These are phyloP conservation scores for Zaprionus obscuricornis DNA, from an alignment of 2,888 invertebrate species.

Conservation along the genomic window DNA sequence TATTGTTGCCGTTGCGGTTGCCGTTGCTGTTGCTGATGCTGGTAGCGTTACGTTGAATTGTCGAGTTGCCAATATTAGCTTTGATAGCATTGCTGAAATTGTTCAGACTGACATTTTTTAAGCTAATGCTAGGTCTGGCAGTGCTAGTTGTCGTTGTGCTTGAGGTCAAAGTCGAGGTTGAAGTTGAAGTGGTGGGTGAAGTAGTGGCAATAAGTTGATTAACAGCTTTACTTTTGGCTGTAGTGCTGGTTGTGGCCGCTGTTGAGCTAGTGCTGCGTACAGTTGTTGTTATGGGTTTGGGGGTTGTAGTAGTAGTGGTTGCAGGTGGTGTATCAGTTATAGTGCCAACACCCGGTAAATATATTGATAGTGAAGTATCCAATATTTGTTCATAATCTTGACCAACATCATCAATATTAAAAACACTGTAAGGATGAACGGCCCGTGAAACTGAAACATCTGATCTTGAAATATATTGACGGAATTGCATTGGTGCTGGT, in stretches of 20 bases:
- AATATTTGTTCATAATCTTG: constrained; percentile 42
- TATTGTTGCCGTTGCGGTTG: too few relatives aligned
- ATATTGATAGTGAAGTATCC: constrained; percentile 51
- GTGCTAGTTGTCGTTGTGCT: too few relatives aligned
- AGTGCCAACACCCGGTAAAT: constrained; percentile 52
- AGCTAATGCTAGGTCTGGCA: too few relatives aligned
- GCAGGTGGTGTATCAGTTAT: constrained; percentile 46
- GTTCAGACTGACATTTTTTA: too few relatives aligned
- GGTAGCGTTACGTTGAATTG: too few relatives aligned
- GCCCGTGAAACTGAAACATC: constrained; percentile 50
- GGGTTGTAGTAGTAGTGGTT: constrained; percentile 17
- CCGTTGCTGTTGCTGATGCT: not conserved
- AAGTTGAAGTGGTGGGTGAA: too few relatives aligned
- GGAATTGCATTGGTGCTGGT: constrained; percentile 38
- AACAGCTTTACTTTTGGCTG: not conserved
- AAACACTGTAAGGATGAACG: constrained; percentile 50
- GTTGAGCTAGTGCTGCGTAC: not conserved
- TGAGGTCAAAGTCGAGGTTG: too few relatives aligned
- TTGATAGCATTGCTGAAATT: too few relatives aligned
- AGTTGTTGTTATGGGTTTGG: not conserved
- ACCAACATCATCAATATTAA: constrained; percentile 58
- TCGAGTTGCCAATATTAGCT: too few relatives aligned
- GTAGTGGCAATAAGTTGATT: too few relatives aligned
- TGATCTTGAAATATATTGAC: constrained; percentile 18
- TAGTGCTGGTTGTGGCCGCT: not conserved